phyloP scores from a whole-genome alignment of 64 coral and sea anemone species.

The Dendronephthya gigantea region DNA sequence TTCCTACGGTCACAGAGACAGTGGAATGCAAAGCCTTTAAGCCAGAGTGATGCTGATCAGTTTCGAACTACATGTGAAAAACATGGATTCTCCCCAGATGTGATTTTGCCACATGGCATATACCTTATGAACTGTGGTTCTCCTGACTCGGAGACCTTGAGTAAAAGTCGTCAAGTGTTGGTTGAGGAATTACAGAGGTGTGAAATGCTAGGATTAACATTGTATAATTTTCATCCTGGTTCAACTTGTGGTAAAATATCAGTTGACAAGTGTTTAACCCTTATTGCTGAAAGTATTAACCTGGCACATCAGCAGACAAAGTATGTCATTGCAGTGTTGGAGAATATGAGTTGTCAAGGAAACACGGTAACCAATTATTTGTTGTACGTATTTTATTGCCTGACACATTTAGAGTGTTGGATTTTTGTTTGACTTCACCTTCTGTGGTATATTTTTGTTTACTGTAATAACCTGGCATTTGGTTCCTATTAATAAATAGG shows the following conservation, averaged over 20 bases:
- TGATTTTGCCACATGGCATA: slow-evolving; percentile 81
- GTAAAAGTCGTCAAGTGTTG: slow-evolving; percentile 64
- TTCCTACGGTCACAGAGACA: slow-evolving; percentile 74
- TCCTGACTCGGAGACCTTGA: slow-evolving; percentile 65
- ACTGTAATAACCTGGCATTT: no score
- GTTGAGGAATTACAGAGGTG: slow-evolving; percentile 80
- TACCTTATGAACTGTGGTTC: slow-evolving; percentile 95
- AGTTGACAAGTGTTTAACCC: slow-evolving; percentile 53
- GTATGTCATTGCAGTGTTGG: slow-evolving; percentile 65
- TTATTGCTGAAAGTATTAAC: slow-evolving; percentile 86
- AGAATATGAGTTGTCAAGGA: slow-evolving; percentile 97
- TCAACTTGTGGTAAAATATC: slow-evolving; percentile 84
- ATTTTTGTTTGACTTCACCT: no score
- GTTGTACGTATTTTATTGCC: background rate
- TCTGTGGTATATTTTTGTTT: no score
- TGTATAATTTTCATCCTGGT: slow-evolving; percentile 95
- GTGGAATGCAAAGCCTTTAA: slow-evolving; percentile 73
- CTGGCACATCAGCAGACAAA: slow-evolving; percentile 65
- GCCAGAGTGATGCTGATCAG: slow-evolving; percentile 44
- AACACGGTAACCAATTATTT: slow-evolving; percentile 51
- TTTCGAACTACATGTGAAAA: slow-evolving; percentile 58
- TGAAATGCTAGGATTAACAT: slow-evolving; percentile 62
- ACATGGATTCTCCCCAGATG: slow-evolving; percentile 39
- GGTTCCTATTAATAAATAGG: no score
- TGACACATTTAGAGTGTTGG: no score